Evolutionary conservation across 2,888 invertebrate species (phyloP).

Genomic region (Chrysolina americana): DNA sequence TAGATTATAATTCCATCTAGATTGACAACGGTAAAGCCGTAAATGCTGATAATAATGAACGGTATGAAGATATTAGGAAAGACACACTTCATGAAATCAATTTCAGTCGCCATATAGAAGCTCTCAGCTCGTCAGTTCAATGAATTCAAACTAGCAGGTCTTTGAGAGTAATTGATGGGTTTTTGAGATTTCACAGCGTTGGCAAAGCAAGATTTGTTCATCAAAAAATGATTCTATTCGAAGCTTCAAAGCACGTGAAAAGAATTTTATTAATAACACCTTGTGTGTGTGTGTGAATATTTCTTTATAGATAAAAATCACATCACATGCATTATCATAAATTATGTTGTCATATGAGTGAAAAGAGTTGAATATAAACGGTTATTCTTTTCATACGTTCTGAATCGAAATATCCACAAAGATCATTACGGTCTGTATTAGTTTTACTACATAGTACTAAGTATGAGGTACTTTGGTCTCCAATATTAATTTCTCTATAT

Average conservation of each 20-base stretch:
- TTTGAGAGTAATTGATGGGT: neutral
- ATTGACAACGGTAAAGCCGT: constrained; percentile 41
- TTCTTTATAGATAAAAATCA: no score
- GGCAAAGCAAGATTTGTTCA: no score
- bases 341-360: neutral
- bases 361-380: neutral
- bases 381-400: neutral
- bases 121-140: neutral
- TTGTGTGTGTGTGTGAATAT: no score
- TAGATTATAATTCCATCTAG: constrained; percentile 32
- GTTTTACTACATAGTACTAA: no score
- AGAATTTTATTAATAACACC: no score
- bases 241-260: no score
- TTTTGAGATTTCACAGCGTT: neutral
- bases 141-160: neutral
- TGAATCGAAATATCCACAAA: neutral
- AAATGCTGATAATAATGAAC: constrained; percentile 35
- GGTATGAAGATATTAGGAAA: constrained; percentile 22
- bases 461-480: no score
- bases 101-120: neutral
- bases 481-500: no score
- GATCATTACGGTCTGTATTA: no score
- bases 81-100: constrained; percentile 18
- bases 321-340: neutral
- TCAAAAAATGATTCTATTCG: no score